Evolutionary conservation across 92 coral and sea anemone species (phyloP).

Genomic region (Meandrina meandrites): DNA sequence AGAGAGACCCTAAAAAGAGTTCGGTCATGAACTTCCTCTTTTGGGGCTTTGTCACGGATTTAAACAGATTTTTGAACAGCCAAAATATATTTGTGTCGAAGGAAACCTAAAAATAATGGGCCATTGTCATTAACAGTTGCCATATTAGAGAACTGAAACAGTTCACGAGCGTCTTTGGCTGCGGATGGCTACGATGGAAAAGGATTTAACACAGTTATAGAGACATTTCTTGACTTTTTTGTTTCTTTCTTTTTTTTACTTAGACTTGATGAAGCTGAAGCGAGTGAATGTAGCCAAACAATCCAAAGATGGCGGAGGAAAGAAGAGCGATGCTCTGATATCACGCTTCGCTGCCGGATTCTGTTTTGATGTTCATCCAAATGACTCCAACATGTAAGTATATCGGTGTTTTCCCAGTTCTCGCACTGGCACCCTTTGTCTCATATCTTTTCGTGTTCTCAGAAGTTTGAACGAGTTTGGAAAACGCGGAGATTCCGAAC

Average conservation of each 20-base stretch:
- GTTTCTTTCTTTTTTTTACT: not conserved
- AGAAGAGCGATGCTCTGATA: slow-evolving; percentile 92
- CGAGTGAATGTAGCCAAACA: slow-evolving; percentile 82
- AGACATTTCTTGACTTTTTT: not conserved
- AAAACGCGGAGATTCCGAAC: no score
- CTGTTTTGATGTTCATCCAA: slow-evolving; percentile 97
- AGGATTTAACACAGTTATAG: not conserved
- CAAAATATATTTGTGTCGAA: no score
- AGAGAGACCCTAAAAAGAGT: no score
- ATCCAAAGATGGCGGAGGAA: slow-evolving; percentile 76
- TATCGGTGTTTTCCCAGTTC: not conserved
- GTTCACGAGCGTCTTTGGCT: no score
- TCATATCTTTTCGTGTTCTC: not conserved
- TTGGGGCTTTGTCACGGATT: no score
- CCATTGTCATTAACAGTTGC: no score
- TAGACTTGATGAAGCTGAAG: slow-evolving; percentile 95
- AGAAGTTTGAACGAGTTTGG: no score
- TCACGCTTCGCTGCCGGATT: slow-evolving; percentile 97
- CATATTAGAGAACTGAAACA: no score
- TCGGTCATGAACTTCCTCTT: no score
- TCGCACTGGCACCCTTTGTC: not conserved
- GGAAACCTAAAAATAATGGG: no score
- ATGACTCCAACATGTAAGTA: slow-evolving; percentile 82
- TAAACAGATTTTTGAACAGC: no score
- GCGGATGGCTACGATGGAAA: no score